Base-by-base conservation (phyloP, 2,113 vertebrate species). In the Scolopax mira region DNA sequence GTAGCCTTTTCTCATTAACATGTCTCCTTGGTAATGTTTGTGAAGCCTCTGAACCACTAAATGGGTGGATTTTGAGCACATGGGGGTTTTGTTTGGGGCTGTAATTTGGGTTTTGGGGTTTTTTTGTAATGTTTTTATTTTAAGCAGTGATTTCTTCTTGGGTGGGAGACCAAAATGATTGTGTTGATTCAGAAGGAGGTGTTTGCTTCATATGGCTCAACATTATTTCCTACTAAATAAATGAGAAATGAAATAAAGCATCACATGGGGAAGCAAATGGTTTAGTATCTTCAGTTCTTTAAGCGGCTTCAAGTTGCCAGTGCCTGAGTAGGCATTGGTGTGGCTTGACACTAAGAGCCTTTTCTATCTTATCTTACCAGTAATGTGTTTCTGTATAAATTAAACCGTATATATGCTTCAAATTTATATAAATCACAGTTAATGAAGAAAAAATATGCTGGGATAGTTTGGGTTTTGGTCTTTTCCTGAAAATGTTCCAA, bases 231-330 rank as follows among this genome's bases (percentile, higher is more conserved):
- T n/a, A n/a, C n/a, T n/a, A n/a, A n/a, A n/a, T n/a, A n/a, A n/a
- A n/a, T n/a, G n/a, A n/a, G n/a, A n/a, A n/a, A n/a, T n/a, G n/a
- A 72, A 93, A 69, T 48, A 93, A 89, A 67, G 51, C 33, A 33
- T 84, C 41, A n/a, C 7, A 7, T 62, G 54, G n/a, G 62, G 85
- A 64, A 89, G 30, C 12, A 71, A 72, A 35, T 57, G 2, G 18
- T 67, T 54, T 69, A 62, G 15, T 71, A 14, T 39, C 41, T 82
- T 67, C 35, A 7, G 9, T 85, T 74, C 46, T 58, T 51, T 35
- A 75, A 35, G 49, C 42, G 44, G 4, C 35, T 79, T 79, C 23
- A 48, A 10, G 46, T 69, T 90, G 28, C 25, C 41, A 52, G 30
- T 70, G 23, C 7, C 48, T 89, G 69, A 69, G 11, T 41, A 44